Evolutionary conservation across 2,113 vertebrate species (phyloP), one percentile per base, ranked within the genome.

Genomic region (Istiophorus platypterus): DNA sequence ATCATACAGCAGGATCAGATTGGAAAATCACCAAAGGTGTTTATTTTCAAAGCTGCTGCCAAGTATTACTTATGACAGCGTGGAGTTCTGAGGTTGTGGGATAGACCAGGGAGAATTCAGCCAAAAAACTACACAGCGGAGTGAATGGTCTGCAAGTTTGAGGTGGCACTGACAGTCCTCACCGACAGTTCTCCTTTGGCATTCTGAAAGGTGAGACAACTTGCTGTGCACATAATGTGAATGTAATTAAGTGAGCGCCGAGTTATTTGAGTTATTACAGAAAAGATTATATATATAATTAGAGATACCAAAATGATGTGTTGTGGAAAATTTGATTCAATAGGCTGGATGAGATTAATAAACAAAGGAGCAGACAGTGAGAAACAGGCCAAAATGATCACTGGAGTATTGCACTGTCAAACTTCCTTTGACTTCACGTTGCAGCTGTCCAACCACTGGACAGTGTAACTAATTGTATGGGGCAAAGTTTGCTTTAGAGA

Each of bases 301-400:
- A 56, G 27, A 52, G 27, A 85, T 74, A 82, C 80, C 51, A 84
- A 86, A 86, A 87, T 84, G 73, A 92, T 88, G 76, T 57, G 86
- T 78, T 85, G 69, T 85, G 88, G 90, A 92, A 91, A 92, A 69
- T 79, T 1, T 83, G 78, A 93, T 85, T 90, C 76, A 78, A 64
- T 31, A 47, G 75, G 52, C 76, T 85, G 84, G 89, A 87, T 82
- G 62, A 66, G 37, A 88, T 83, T 84, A 81, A 87, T 87, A 91
- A 90, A 85, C 88, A 86, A 90, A 83, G 63, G 64, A 85, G 85
- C 66, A 87, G 71, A 71, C 67, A 68, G 75, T 51, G 58, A 79
- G 66, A 54, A 72, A 65, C 49, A 41, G 52, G 74, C 83, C 87
- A 87, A 76, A 76, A 69, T 57, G 82, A 85, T 86, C 69, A 78